A percentile compares a stretch with the other conserved stretches of the same genome.
Conservation (phyloP, 1,140 invertebrate species). For the Pemphigus obesinymphae region DNA sequence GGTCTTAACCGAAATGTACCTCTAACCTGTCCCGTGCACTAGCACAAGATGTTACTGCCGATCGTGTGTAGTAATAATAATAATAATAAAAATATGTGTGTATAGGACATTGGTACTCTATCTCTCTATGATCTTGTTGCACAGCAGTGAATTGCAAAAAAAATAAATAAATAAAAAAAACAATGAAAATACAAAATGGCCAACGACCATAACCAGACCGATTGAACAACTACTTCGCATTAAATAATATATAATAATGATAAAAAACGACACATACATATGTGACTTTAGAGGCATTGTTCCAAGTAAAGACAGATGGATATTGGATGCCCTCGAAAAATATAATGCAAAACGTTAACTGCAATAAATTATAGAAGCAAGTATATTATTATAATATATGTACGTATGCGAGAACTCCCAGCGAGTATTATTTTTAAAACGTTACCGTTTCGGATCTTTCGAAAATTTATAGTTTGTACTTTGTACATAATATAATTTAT, state of each 20-base stretch:
- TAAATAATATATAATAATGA: conserved; percentile 39
- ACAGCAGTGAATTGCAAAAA: conserved; percentile 24
- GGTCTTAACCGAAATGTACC: conserved; percentile 24
- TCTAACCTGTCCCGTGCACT: conserved; percentile 19
- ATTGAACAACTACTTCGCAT: conserved; percentile 36
- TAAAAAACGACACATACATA: conserved; percentile 30
- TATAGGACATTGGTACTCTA: too few relatives aligned
- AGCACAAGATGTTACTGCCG: conserved; percentile 7
- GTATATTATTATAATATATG: too few relatives aligned
- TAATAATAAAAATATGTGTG: too few relatives aligned
- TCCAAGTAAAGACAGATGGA: conserved; percentile 38
- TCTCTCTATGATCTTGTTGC: conserved; percentile 29
- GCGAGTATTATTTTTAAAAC: conserved; percentile 35
- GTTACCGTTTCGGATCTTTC: conserved; percentile 17
- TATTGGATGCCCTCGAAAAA: conserved; percentile 41
- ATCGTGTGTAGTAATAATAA: background rate
- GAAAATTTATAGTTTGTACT: conserved; percentile 20
- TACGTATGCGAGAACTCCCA: background rate
- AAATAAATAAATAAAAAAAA: too few relatives aligned
- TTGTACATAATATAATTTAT: too few relatives aligned
- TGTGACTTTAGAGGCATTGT: conserved; percentile 40
- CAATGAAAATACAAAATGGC: conserved; percentile 20
- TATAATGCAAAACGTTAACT: conserved; percentile 21
- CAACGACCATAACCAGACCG: conserved; percentile 29
- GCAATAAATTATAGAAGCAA: conserved; percentile 35